A percentile compares a stretch with the other conserved stretches of the same genome.
Evolutionary conservation across 2,888 invertebrate species (phyloP).

Genomic region (Chrysopilus asiliformis): DNA sequence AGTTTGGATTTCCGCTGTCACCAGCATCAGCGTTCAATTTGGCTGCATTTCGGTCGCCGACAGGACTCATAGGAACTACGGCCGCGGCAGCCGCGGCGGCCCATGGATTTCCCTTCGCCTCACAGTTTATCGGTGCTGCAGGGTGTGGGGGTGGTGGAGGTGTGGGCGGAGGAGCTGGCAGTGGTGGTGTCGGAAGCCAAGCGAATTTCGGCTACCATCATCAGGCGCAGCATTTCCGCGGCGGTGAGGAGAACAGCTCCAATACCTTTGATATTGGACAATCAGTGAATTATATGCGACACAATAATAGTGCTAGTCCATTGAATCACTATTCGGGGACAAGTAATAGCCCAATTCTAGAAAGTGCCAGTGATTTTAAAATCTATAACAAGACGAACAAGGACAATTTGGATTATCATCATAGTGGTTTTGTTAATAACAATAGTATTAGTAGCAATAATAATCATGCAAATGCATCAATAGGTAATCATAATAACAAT

Average conservation of each 20-base stretch:
- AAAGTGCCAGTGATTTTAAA: conserved; percentile 13
- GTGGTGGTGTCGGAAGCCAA: conserved; percentile 4
- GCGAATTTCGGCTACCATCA: conserved; percentile 14
- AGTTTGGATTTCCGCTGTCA: conserved; percentile 24
- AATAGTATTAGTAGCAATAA: conserved; percentile 19
- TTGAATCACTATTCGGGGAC: conserved; percentile 14
- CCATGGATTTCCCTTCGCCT: conserved; percentile 21
- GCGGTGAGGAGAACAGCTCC: conserved; percentile 7
- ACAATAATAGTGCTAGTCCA: conserved; percentile 12
- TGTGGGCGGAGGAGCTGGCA: conserved; percentile 1
- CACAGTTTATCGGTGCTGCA: conserved; percentile 17
- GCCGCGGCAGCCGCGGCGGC: conserved; percentile 13
- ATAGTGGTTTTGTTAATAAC: conserved; percentile 9
- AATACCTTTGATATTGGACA: conserved; percentile 8
- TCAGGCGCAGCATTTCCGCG: conserved; percentile 7
- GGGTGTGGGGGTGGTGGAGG: conserved; percentile 5
- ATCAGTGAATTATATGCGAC: conserved; percentile 12
- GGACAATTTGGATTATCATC: conserved; percentile 8
- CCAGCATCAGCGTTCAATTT: conserved; percentile 32
- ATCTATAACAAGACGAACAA: conserved; percentile 11
- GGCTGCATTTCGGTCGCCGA: conserved; percentile 24
- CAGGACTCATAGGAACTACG: conserved; percentile 8
- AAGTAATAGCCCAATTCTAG: conserved; percentile 13
- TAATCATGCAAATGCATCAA: conserved; percentile 27
- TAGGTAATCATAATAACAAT: conserved; percentile 7